Conservation (phyloP, 1,140 invertebrate genomes). For the Scaptodrosophila lebanonensis region DNA sequence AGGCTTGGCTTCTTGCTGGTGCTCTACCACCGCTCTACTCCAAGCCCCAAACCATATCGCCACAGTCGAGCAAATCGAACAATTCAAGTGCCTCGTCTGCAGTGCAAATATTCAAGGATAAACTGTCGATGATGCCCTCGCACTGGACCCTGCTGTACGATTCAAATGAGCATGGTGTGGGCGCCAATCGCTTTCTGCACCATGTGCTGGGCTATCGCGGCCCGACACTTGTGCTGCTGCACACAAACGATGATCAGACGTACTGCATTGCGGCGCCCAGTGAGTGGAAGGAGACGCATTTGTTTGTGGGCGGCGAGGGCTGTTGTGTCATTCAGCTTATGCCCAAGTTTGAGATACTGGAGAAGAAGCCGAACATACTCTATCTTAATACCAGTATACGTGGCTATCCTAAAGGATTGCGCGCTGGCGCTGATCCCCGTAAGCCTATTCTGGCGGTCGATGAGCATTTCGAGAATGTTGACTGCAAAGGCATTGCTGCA, state of each 20-base stretch:
- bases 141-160: conserved; percentile 92
- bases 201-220: conserved; percentile 92
- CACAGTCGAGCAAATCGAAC: conserved; percentile 30
- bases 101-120: conserved; percentile 81
- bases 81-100: conserved; percentile 71
- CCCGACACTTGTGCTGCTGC: conserved; percentile 87
- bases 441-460: conserved; percentile 86
- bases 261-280: conserved; percentile 87
- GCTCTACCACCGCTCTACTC: conserved; percentile 85
- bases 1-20: conserved; percentile 88
- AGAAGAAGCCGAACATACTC: conserved; percentile 86
- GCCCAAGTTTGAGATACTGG: conserved; percentile 84
- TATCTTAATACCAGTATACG: conserved; percentile 90
- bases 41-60: conserved; percentile 78
- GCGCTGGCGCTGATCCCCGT: conserved; percentile 87
- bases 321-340: conserved; percentile 87
- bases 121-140: conserved; percentile 82
- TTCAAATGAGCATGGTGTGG: conserved; percentile 89
- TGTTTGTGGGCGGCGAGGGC: conserved; percentile 89
- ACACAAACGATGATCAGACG: conserved; percentile 82
- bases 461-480: conserved; percentile 83
- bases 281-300: conserved; percentile 91
- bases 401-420: conserved; percentile 89
- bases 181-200: conserved; percentile 91
- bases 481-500: conserved; percentile 82